phyloP scores from a whole-genome alignment of 2,888 invertebrate genomes.

The Lottia gigantea region DNA sequence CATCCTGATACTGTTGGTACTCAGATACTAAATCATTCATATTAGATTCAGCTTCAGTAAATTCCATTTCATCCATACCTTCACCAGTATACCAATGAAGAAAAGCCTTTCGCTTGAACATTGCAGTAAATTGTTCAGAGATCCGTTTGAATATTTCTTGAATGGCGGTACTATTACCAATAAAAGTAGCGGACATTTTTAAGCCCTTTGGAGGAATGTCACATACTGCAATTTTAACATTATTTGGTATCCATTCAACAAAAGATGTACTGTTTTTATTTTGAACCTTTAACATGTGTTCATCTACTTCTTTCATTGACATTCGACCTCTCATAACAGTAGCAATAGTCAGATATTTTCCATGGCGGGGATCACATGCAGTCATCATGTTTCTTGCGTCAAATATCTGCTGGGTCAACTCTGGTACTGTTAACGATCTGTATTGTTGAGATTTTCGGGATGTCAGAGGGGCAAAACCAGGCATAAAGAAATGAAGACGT shows the following conservation, averaged over 20 bases:
- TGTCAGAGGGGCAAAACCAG: slow-evolving; percentile 4
- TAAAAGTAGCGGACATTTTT: neutral
- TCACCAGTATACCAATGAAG: slow-evolving; percentile 9
- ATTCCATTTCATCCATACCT: slow-evolving; percentile 10
- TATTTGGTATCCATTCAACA: slow-evolving; percentile 7
- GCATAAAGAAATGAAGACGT: slow-evolving; percentile 9
- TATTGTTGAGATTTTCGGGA: neutral
- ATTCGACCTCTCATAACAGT: neutral
- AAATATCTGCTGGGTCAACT: neutral
- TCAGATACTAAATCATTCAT: slow-evolving; percentile 9
- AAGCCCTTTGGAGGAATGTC: neutral
- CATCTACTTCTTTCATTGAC: slow-evolving; percentile 7
- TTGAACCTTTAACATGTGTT: slow-evolving; percentile 1
- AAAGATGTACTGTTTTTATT: slow-evolving; percentile 5
- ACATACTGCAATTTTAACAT: neutral
- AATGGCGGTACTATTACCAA: slow-evolving; percentile 2
- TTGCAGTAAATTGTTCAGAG: slow-evolving; percentile 5
- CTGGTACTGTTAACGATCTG: neutral
- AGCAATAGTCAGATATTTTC: neutral
- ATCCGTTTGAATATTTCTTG: slow-evolving; percentile 4
- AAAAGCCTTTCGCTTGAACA: slow-evolving; percentile 2
- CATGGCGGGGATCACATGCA: neutral
- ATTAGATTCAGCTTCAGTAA: slow-evolving; percentile 9
- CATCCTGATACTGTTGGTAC: slow-evolving; percentile 6
- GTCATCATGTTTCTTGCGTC: slow-evolving; percentile 1